A percentile compares a stretch with the other conserved stretches of the same genome.
Conservation (phyloP, 2,113 vertebrate species). For the Octodon degus region DNA sequence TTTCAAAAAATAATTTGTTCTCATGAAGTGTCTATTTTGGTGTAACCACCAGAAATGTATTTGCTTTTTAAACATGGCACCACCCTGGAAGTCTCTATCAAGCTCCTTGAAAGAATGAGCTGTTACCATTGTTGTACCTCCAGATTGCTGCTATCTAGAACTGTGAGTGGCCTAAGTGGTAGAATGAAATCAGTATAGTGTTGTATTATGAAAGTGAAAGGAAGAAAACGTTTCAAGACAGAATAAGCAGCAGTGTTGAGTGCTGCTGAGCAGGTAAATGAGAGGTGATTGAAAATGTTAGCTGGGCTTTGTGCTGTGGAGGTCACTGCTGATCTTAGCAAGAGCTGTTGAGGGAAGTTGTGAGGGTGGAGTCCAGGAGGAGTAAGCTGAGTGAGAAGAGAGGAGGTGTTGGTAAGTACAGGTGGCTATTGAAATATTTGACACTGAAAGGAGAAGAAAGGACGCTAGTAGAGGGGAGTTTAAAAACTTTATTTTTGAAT, state of each 20-base stretch:
- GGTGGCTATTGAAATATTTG: not conserved
- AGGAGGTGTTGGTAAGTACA: not conserved
- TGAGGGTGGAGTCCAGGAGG: not conserved
- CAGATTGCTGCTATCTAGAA: not conserved
- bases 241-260: too few species aligned
- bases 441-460: not conserved
- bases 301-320: not conserved
- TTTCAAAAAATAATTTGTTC: slow-evolving; percentile 9
- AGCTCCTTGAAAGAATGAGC: not conserved
- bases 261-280: not conserved
- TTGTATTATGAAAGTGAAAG: not conserved
- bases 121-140: not conserved
- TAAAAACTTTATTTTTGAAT: not conserved
- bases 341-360: not conserved
- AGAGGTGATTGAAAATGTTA: not conserved
- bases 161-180: too few species aligned
- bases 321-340: not conserved
- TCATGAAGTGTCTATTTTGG: not conserved
- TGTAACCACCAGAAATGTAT: not conserved
- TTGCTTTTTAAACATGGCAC: not conserved
- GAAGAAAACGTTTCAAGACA: not conserved
- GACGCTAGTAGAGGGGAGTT: not conserved
- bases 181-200: not conserved
- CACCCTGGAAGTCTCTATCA: not conserved
- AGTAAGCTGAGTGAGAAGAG: not conserved